Conservation (phyloP, 2,888 invertebrate genomes). For the Lathronympha strigana region DNA sequence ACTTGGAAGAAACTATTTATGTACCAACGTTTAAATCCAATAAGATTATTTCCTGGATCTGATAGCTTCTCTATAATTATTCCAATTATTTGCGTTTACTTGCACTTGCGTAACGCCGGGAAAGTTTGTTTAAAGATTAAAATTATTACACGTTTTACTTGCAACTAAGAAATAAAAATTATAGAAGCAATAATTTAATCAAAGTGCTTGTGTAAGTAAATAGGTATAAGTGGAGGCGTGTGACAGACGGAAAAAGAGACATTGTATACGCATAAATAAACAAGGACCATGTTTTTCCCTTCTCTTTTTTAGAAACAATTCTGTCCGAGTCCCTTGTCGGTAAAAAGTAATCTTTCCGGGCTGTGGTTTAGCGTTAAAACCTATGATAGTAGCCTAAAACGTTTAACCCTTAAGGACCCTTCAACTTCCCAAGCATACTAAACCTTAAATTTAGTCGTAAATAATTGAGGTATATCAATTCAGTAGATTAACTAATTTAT, state of each 20-base stretch:
- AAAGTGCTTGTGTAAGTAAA: neutral
- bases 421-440: neutral
- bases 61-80: slow-evolving; percentile 42
- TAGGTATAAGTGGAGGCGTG: too few species aligned
- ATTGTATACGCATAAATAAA: too few species aligned
- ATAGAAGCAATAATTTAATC: neutral
- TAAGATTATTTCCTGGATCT: slow-evolving; percentile 42
- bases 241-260: too few species aligned
- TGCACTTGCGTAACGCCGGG: slow-evolving; percentile 16
- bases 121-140: slow-evolving; percentile 19
- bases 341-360: too few species aligned
- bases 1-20: neutral
- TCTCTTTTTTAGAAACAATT: too few species aligned
- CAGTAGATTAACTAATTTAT: slow-evolving; percentile 2
- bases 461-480: slow-evolving; percentile 3
- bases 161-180: neutral
- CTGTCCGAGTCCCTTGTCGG: too few species aligned
- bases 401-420: neutral
- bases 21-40: slow-evolving; percentile 35
- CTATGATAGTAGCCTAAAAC: too few species aligned
- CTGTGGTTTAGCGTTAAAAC: too few species aligned
- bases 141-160: slow-evolving; percentile 10
- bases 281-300: too few species aligned
- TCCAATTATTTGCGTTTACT: slow-evolving; percentile 41
- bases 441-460: neutral